phyloP scores from a whole-genome alignment of 2,113 vertebrate species.

The Ondatra zibethicus region DNA sequence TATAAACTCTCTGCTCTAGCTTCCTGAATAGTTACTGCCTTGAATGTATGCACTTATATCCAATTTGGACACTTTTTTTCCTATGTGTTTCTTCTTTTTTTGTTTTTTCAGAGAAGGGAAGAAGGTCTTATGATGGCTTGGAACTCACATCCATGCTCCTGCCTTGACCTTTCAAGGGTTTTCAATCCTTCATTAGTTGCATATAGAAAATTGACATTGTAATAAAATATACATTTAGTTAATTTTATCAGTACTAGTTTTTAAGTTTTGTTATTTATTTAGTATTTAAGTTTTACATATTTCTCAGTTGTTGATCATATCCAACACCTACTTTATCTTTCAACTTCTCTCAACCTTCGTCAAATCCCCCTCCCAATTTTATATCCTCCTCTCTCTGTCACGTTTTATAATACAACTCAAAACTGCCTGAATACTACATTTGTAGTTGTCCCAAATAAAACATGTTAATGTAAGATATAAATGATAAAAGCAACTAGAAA shows the following conservation, averaged over 20 bases:
- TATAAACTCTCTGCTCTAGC: rapidly evolving
- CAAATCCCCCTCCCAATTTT: neutral
- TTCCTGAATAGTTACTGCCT: neutral
- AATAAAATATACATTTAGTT: neutral
- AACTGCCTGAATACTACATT: neutral
- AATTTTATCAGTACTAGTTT: neutral
- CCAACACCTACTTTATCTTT: neutral
- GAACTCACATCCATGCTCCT: neutral
- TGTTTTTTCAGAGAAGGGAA: neutral
- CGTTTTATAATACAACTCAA: too few species aligned
- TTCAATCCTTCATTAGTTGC: neutral
- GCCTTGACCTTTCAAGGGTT: neutral
- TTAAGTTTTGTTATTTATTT: neutral
- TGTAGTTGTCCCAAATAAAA: neutral
- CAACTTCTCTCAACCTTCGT: neutral
- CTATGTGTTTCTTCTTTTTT: neutral
- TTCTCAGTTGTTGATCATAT: neutral
- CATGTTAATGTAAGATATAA: neutral
- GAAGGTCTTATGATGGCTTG: neutral
- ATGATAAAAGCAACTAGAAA: neutral
- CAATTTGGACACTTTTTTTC: neutral
- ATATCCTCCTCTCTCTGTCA: neutral
- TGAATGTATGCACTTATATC: neutral
- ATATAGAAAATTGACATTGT: neutral
- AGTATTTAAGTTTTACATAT: neutral